Base-by-base conservation (phyloP, 1,140 invertebrate species). In the Pseudomyrmex concolor region DNA sequence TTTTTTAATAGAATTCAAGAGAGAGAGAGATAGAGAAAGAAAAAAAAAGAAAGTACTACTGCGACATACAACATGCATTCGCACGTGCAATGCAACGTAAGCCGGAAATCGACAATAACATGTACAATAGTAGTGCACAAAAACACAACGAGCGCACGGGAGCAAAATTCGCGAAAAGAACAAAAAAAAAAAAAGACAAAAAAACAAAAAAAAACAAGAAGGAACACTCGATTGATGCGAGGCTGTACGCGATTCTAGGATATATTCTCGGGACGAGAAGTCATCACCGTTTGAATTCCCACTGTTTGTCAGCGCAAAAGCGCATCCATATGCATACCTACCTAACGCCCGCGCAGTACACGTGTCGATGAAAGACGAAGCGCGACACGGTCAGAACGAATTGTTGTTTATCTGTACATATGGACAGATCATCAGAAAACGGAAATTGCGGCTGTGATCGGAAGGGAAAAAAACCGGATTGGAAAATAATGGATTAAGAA, bases 271-370 rank as follows among this genome's bases (percentile, higher is more conserved):
- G 22, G 54, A 19, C 66, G 54, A 59, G 59, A 71, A 70, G 54
- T 60, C 66, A 77, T 67, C 62, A 64, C 19, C 43, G 15, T 34
- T 71, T 80, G 67, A 45, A 59, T 80, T 59, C n/a, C 43, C 8
- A 43, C 64, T 34, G 12, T 25, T 80, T 17, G 43, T 19, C 3
- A 25, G 8, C 5, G 62, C 4, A 43, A 63, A 15, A 63, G 22
- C 19, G 63, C 64, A 70, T 78, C 51, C 76, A 80, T 80, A 80
- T 80, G 54, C 43, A 80, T 70, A 80, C 19, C 22, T 25, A 8
- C 15, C 9, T 17, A 34, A 34, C 43, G 22, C 10, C 2, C 76
- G 63, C 7, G 54, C 43, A 50, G 34, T 78, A 59, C 76, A 78
- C 54, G 19, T 59, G 43, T 59, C n/a, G 10, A 43, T 17, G 50